Conservation (phyloP, 1,140 invertebrate genomes). For the Muscidifurax raptorellus region DNA sequence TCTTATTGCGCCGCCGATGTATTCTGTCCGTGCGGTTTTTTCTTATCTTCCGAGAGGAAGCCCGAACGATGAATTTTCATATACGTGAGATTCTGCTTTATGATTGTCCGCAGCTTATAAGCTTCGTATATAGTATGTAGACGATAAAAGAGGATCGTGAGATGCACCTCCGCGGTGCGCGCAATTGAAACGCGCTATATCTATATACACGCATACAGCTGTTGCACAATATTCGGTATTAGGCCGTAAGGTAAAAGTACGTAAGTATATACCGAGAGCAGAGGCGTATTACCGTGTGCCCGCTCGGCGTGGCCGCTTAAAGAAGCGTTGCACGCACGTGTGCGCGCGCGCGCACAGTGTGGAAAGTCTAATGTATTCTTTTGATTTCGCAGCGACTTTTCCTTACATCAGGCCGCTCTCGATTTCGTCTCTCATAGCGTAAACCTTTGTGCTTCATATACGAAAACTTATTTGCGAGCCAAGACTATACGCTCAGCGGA, state of each 20-base stretch:
- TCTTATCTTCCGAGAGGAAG: background rate
- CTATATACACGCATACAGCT: too few species aligned
- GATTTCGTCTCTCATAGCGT: background rate
- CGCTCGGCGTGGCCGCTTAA: too few species aligned
- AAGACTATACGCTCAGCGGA: background rate
- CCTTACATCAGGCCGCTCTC: background rate
- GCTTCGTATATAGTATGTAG: too few species aligned
- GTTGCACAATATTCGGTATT: too few species aligned
- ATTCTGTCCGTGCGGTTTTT: background rate
- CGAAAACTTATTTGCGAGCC: too few species aligned
- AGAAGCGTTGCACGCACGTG: background rate
- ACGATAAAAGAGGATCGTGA: too few species aligned
- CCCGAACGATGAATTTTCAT: constrained; percentile 49
- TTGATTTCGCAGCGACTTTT: background rate
- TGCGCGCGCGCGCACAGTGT: background rate
- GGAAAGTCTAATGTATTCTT: background rate
- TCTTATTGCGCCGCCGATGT: background rate
- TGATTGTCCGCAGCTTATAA: too few species aligned
- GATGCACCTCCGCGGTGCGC: too few species aligned
- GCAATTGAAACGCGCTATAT: too few species aligned
- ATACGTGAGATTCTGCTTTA: background rate
- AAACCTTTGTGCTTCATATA: too few species aligned
- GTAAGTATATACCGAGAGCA: background rate
- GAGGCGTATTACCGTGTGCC: background rate
- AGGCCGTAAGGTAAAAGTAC: background rate